Base-by-base conservation (phyloP, 2,797 vertebrate species). In the Crenichthys baileyi region DNA sequence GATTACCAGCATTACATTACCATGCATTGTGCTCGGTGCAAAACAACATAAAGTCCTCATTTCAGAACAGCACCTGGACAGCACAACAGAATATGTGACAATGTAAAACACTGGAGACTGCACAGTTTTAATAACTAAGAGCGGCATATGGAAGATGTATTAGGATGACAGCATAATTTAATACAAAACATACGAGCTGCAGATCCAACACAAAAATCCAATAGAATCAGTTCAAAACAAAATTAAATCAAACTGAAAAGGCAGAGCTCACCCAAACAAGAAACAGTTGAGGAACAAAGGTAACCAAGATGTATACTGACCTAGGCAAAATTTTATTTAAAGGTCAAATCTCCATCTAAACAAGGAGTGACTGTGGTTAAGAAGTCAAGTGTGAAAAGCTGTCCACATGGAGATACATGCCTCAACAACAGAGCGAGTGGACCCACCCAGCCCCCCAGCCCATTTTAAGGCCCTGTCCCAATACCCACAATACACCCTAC, bases 31-130 rank as follows among this genome's bases (percentile, higher is more conserved):
- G 76, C 61, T 75, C 24, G 8, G 51, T 16, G 60, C 70, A 58
- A 46, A 75, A 31, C 46, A 78, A 76, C 72, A 73, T 71, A 76
- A 74, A 72, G 60, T 46, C 24, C 70, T 75, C 70, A 78, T 82
- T 82, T 79, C 70, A 68, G 1, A n/a, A 41, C 82, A 53, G 58
- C 83, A 85, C 80, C 73, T 74, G 78, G 58, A 81, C 78, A 46
- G 70, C 39, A 22, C 67, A 68, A 46, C 68, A 51, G 24, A 72
- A 78, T 44, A 12, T 68, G 65, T 13, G 65, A 24, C 65, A 6
- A 46, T n/a, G 39, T 13, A n/a, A 68, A 44, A 44, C 48, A 22
- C 5, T 2, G 18, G 46, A 26, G 4, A 67, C 36, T 22, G 20
- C 63, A 12, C 63, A 24, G 4, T 44, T 46, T 68, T 44, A 44